Base-by-base conservation (phyloP, 2,113 vertebrate species). In the Furnarius figulus region DNA sequence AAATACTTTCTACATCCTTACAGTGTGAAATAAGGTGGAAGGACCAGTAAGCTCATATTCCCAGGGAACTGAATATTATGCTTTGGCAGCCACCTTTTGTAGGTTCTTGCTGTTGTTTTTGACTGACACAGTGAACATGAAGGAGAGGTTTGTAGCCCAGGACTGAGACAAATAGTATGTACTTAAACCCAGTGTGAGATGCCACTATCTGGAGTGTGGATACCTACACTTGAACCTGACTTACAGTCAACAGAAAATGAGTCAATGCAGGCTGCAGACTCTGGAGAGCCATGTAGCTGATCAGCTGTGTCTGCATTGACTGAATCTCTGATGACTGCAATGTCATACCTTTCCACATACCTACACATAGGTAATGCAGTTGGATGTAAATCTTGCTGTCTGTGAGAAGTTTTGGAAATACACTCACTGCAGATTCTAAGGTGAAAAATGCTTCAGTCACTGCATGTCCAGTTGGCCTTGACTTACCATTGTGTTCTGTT, bases 61-160 rank as follows among this genome's bases (percentile, higher is more conserved):
- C 10, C 16, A 59, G 8, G 14, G 27, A 88, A 76, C 0, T 3
- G 1, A 24, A 89, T 37, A 42, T 75, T 24, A 74, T 40, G 22
- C 39, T 63, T 71, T 22, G 25, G 31, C 28, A 87, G 74, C 8
- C 11, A n/a, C 21, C 44, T 81, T 89, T 84, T 58, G 53, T 28
- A 50, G n/a, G 25, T 89, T 10, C n/a, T 78, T 74, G 55, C 23
- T 75, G 21, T 33, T 66, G 31, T 44, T 50, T 27, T 5, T 59
- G 47, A 55, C 65, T 53, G 42, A 42, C 39, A 67, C 0, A 0
- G 20, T 0, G 2, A 59, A 53, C 30, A 27, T 25, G 25, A 39
- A 67, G 31, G 28, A 46, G 33, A 85, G 24, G 20, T 78, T 44
- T 75, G 35, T 47, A 75, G 42, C 42, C 74, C 30, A 59, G n/a